phyloP scores from a whole-genome alignment of 2,888 invertebrate genomes.

The Apamea sordens region DNA sequence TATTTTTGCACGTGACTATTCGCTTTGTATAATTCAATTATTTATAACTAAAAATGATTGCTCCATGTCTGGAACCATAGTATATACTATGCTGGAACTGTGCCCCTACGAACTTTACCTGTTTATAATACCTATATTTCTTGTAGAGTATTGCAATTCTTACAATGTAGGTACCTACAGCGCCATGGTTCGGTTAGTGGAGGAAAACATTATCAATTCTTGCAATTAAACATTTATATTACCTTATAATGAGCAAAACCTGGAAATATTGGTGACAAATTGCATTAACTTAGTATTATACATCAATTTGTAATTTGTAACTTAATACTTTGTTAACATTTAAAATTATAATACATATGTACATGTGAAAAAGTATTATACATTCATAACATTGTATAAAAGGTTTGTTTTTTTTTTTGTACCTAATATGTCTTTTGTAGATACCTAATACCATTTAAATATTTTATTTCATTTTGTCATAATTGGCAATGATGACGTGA shows the following conservation, averaged over 20 bases:
- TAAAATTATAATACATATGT: too few relatives aligned
- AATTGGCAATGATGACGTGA: neutral
- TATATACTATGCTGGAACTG: too few relatives aligned
- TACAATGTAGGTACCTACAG: neutral
- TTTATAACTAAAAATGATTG: neutral
- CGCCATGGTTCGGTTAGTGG: neutral
- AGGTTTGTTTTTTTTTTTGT: neutral
- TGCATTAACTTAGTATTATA: neutral
- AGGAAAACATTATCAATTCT: conserved; percentile 36
- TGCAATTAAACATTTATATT: neutral
- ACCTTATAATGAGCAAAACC: neutral
- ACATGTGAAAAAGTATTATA: too few relatives aligned
- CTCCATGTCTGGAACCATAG: neutral
- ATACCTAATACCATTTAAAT: neutral
- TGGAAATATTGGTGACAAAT: conserved; percentile 6
- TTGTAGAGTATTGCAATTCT: neutral
- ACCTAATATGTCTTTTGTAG: neutral
- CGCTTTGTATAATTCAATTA: conserved; percentile 4
- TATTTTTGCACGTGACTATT: neutral
- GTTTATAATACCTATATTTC: conserved; percentile 3
- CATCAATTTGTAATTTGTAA: too few relatives aligned
- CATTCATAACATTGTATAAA: neutral
- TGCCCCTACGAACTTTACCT: conserved; percentile 3
- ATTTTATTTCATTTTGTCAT: neutral
- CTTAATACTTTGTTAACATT: too few relatives aligned